phyloP scores from a whole-genome alignment of 2,888 invertebrate species.

The Ichneumoninae sp. region DNA sequence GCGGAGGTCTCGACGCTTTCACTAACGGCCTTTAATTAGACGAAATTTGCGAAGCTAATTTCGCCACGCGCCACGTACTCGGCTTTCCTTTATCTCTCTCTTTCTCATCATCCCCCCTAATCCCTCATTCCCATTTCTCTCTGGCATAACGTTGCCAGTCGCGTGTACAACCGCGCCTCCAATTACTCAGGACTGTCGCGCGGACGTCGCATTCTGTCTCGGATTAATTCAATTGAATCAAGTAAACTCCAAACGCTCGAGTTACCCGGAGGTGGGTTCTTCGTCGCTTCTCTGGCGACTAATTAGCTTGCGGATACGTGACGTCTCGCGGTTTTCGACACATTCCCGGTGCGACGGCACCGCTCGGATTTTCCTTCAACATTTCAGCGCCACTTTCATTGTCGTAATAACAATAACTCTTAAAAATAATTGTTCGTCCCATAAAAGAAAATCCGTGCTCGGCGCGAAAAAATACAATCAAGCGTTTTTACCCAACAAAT shows the following conservation, averaged over 20 bases:
- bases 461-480: too few species aligned
- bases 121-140: neutral
- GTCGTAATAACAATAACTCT: too few species aligned
- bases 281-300: conserved; percentile 20
- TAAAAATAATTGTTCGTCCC: too few species aligned
- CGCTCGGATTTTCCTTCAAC: neutral
- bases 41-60: conserved; percentile 78
- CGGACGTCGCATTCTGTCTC: conserved; percentile 59
- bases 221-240: conserved; percentile 76
- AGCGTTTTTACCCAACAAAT: too few species aligned
- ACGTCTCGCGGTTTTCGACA: conserved; percentile 37
- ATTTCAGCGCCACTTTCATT: neutral
- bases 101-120: conserved; percentile 12
- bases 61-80: conserved; percentile 65
- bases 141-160: neutral
- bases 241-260: conserved; percentile 67
- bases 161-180: conserved; percentile 62
- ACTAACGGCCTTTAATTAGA: conserved; percentile 68
- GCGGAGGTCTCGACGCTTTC: conserved; percentile 51
- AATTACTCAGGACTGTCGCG: conserved; percentile 74
- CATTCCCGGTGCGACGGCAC: neutral
- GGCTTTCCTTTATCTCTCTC: conserved; percentile 22
- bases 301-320: conserved; percentile 56
- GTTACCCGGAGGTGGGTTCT: conserved; percentile 31
- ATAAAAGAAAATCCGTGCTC: too few species aligned